Evolutionary conservation across 37 sponge, comb jelly and placozoan species (phyloP).

Genomic region (Crambe crambe): DNA sequence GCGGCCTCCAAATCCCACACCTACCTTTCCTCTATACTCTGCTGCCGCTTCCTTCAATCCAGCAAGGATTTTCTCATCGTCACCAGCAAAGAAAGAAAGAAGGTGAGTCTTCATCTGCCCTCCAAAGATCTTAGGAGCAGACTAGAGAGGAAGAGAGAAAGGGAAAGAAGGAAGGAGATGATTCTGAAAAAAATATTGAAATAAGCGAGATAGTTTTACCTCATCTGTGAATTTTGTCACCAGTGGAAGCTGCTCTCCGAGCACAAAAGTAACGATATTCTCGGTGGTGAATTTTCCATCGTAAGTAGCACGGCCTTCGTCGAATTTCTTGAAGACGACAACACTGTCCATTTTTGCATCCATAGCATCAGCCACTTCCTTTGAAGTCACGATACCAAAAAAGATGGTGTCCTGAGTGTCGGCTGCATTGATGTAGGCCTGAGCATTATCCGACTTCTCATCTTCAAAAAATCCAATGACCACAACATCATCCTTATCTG

Average conservation of each 20-base stretch:
- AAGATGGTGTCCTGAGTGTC: conserved; percentile 47
- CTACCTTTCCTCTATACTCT: conserved; percentile 75
- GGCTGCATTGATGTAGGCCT: conserved; percentile 76
- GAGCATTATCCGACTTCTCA: conserved; percentile 50
- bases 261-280: conserved; percentile 68
- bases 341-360: conserved; percentile 57
- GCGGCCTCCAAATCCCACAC: too few species aligned
- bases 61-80: conserved; percentile 42
- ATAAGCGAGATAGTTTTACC: conserved; percentile 35
- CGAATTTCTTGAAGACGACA: conserved; percentile 83
- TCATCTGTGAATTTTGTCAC: conserved; percentile 87
- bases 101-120: conserved; percentile 82
- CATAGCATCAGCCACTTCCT: conserved; percentile 59
- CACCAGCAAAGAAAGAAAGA: conserved; percentile 66
- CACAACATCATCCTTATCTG: conserved; percentile 70
- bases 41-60: conserved; percentile 55
- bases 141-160: conserved; percentile 46
- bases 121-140: conserved; percentile 96
- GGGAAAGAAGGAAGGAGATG: not conserved
- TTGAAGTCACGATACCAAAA: conserved; percentile 62
- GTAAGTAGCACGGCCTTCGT: conserved; percentile 66
- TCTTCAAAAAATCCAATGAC: conserved; percentile 82
- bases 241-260: conserved; percentile 72
- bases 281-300: conserved; percentile 69
- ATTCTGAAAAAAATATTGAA: not conserved